Evolutionary conservation across 1,140 invertebrate species (phyloP).

Genomic region (Wiebesia pumilae): DNA sequence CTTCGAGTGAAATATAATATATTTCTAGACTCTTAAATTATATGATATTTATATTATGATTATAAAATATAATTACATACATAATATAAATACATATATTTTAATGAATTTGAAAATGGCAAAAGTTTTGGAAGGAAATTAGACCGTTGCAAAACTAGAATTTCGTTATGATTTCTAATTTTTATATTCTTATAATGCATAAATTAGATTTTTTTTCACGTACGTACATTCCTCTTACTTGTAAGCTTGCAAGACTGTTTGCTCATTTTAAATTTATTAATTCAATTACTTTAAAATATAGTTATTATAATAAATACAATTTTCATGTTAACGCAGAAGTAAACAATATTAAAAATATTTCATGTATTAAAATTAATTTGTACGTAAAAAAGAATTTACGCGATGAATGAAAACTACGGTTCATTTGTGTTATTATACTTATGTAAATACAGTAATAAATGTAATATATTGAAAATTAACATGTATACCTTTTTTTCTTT

Average conservation of each 20-base stretch:
- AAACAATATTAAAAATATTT: too few species aligned
- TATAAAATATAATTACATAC: too few species aligned
- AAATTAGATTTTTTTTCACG: not conserved
- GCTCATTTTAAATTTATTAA: too few species aligned
- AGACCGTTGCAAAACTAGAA: not conserved
- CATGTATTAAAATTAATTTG: too few species aligned
- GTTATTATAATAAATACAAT: not conserved
- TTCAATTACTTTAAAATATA: too few species aligned
- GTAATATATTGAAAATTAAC: too few species aligned
- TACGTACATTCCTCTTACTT: not conserved
- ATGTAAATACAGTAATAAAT: slow-evolving; percentile 35
- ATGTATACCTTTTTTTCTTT: too few species aligned
- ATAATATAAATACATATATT: too few species aligned
- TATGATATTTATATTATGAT: too few species aligned
- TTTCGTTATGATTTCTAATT: not conserved
- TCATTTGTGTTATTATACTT: slow-evolving; percentile 8
- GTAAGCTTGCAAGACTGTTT: not conserved
- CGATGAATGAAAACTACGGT: not conserved
- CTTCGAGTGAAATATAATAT: too few species aligned
- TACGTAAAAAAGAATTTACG: not conserved
- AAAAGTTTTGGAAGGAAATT: not conserved
- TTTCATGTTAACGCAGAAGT: not conserved
- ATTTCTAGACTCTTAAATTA: too few species aligned
- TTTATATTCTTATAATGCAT: not conserved
- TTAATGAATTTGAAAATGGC: not conserved